Evolutionary conservation across 2,888 invertebrate species (phyloP).

Genomic region (Bombyx huttoni): DNA sequence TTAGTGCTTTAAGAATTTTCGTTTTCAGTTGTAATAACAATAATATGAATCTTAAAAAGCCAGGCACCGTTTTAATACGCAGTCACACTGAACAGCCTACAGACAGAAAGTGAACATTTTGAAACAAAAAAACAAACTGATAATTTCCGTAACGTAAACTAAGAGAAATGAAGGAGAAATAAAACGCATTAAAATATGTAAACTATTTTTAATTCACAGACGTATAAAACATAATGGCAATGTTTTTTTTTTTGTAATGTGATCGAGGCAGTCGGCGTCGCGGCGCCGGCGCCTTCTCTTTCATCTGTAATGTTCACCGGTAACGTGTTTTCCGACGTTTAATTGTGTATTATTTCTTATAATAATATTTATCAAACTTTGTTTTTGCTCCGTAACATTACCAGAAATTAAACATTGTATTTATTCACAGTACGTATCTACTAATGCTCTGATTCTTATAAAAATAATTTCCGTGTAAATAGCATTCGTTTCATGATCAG

Average conservation of each 20-base stretch:
- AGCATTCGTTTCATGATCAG: no score
- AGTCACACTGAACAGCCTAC: background rate
- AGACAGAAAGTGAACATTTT: background rate
- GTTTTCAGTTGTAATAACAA: no score
- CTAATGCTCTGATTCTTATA: no score
- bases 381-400: background rate
- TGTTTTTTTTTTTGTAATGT: conserved; percentile 7
- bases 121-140: background rate
- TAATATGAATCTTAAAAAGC: no score
- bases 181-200: background rate
- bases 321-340: background rate
- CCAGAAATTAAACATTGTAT: background rate
- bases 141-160: background rate
- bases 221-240: conserved; percentile 7
- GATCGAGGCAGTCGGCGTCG: conserved; percentile 4
- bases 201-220: conserved; percentile 6
- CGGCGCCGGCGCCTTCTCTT: conserved; percentile 1
- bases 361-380: background rate
- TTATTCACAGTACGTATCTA: background rate
- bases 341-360: background rate
- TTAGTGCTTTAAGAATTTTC: no score
- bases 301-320: background rate
- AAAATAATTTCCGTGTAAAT: no score
- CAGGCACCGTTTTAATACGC: no score
- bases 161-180: background rate